These are phyloP conservation scores for Actinia tenebrosa DNA, from an alignment of 64 coral and sea anemone genomes.

Conservation along the genomic window DNA sequence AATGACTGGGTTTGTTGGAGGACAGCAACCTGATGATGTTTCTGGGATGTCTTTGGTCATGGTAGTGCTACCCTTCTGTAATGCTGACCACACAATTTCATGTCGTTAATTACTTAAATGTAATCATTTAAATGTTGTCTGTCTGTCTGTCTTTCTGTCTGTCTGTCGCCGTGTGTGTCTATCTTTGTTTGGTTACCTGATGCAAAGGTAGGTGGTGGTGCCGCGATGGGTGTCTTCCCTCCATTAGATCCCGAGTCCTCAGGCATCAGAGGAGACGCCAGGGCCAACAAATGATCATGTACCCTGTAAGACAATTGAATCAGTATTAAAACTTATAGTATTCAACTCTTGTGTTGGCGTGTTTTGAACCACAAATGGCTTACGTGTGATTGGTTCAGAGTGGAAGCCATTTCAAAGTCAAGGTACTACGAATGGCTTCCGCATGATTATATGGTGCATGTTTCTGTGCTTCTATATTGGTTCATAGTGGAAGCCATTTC, in stretches of 20 bases:
- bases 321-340: neutral
- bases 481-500: no score
- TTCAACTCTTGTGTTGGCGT: no score
- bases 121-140: no score
- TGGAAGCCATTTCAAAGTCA: no score
- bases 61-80: constrained; percentile 55
- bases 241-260: constrained; percentile 73
- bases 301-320: constrained; percentile 61
- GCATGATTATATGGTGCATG: no score
- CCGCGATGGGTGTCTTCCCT: constrained; percentile 79
- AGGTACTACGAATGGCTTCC: no score
- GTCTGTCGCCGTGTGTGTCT: neutral
- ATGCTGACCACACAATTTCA: constrained; percentile 38
- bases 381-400: no score
- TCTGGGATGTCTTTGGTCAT: constrained; percentile 34
- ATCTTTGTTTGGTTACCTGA: constrained; percentile 47
- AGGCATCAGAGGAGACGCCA: constrained; percentile 77
- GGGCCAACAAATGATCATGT: constrained; percentile 83
- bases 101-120: neutral
- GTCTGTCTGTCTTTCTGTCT: no score
- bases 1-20: constrained; percentile 42
- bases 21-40: neutral
- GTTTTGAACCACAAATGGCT: no score
- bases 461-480: no score
- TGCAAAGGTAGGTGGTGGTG: constrained; percentile 90